phyloP scores from a whole-genome alignment of 2,113 vertebrate genomes.

The Tachysurus fulvidraco region DNA sequence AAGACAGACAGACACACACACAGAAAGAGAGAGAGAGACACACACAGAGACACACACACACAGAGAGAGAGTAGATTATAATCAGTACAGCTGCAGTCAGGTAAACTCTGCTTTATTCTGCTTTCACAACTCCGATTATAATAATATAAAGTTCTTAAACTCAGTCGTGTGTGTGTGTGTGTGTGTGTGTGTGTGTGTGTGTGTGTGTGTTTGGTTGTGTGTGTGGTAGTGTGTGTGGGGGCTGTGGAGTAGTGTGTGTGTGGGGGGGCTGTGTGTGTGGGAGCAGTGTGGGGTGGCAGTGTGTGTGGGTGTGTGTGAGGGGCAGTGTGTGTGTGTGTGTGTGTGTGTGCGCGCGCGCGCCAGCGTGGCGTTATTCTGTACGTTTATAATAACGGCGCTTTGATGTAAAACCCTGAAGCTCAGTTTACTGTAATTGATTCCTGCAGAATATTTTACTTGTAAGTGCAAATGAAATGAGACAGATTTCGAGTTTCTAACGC shows the following conservation, averaged over 20 bases:
- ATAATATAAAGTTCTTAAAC: not conserved
- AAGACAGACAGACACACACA: not conserved
- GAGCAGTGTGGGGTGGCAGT: not conserved
- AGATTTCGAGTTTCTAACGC: not conserved
- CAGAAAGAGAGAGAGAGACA: not conserved
- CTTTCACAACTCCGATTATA: no score
- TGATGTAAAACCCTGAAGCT: not conserved
- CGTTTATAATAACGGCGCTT: not conserved
- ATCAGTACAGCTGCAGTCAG: not conserved
- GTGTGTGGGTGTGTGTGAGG: not conserved
- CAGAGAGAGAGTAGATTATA: not conserved
- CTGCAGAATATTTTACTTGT: not conserved
- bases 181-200: no score
- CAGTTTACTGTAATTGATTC: not conserved
- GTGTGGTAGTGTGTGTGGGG: not conserved
- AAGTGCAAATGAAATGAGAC: not conserved
- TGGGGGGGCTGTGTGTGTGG: no score
- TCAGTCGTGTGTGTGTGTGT: not conserved
- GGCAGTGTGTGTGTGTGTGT: not conserved
- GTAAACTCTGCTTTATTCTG: not conserved
- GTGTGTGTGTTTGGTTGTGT: not conserved
- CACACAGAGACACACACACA: not conserved
- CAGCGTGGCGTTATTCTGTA: conserved; percentile 2
- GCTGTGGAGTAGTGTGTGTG: no score
- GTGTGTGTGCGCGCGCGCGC: not conserved